phyloP scores from a whole-genome alignment of 2,797 vertebrate genomes.

The Sebastolobus alascanus region DNA sequence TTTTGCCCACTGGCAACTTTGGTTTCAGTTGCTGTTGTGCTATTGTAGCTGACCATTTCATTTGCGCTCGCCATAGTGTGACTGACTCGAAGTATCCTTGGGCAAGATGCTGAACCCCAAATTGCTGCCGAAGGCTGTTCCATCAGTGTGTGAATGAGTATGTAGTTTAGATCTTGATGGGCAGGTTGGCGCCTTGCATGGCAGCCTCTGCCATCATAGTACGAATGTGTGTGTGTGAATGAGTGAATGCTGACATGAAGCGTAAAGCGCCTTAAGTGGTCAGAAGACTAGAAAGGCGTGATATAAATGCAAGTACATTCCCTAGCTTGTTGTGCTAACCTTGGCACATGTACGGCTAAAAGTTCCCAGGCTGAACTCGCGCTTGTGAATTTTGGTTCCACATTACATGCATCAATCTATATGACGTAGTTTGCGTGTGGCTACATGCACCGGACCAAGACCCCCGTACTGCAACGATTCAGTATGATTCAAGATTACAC shows the following conservation, averaged over 20 bases:
- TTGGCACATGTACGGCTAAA: background rate
- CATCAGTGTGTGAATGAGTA: background rate
- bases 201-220: background rate
- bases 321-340: background rate
- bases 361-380: background rate
- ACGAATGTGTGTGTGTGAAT: background rate
- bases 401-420: background rate
- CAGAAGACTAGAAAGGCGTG: background rate
- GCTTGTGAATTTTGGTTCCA: background rate
- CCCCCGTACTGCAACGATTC: background rate
- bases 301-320: background rate
- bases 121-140: background rate
- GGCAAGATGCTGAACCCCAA: background rate
- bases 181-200: background rate
- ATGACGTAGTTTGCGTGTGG: background rate
- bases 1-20: background rate
- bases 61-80: background rate
- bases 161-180: background rate
- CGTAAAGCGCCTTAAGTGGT: background rate
- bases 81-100: background rate
- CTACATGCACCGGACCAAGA: background rate
- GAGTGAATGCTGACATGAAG: background rate
- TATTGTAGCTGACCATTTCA: background rate
- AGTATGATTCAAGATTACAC: background rate
- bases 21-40: too few species aligned